These are phyloP conservation scores for Drosophila pandora DNA, from an alignment of 1,140 invertebrate species.

Conservation along the genomic window DNA sequence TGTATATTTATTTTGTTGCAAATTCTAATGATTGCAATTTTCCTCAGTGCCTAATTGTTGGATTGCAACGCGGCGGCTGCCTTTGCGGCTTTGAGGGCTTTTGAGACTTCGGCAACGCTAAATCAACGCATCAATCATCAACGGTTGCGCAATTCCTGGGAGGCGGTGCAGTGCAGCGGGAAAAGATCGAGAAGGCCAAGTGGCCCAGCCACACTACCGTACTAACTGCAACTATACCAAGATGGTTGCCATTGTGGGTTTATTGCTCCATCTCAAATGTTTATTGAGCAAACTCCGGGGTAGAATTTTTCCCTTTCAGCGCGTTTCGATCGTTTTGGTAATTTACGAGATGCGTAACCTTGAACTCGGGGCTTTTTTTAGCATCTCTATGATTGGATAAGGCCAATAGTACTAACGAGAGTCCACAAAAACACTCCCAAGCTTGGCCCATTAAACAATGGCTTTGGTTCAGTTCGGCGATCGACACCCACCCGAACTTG, in stretches of 20 bases:
- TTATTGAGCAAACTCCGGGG: slow-evolving; percentile 23
- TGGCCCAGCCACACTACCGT: slow-evolving; percentile 3
- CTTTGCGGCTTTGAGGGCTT: slow-evolving; percentile 66
- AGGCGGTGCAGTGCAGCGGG: slow-evolving; percentile 19
- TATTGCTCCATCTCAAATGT: background rate
- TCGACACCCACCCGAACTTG: slow-evolving; percentile 61
- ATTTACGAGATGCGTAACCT: slow-evolving; percentile 50
- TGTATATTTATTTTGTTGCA: background rate
- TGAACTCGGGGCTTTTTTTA: slow-evolving; percentile 61
- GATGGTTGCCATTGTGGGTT: slow-evolving; percentile 4
- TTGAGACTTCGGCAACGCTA: slow-evolving; percentile 63
- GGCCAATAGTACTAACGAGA: slow-evolving; percentile 67
- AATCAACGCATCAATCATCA: slow-evolving; percentile 74
- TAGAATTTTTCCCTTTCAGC: slow-evolving; percentile 44
- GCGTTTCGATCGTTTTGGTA: slow-evolving; percentile 23
- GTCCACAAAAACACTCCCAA: slow-evolving; percentile 59
- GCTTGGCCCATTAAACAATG: slow-evolving; percentile 52
- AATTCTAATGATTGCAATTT: slow-evolving; percentile 5
- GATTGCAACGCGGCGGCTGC: slow-evolving; percentile 22
- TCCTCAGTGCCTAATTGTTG: slow-evolving; percentile 17
- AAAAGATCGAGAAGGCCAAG: slow-evolving; percentile 3
- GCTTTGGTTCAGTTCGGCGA: slow-evolving; percentile 26
- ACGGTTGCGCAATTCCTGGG: slow-evolving; percentile 56
- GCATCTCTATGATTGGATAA: slow-evolving; percentile 52
- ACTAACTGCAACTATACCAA: slow-evolving; percentile 40